Base-by-base conservation (phyloP, 2,888 invertebrate species). In the Stictocephala bisonia region DNA sequence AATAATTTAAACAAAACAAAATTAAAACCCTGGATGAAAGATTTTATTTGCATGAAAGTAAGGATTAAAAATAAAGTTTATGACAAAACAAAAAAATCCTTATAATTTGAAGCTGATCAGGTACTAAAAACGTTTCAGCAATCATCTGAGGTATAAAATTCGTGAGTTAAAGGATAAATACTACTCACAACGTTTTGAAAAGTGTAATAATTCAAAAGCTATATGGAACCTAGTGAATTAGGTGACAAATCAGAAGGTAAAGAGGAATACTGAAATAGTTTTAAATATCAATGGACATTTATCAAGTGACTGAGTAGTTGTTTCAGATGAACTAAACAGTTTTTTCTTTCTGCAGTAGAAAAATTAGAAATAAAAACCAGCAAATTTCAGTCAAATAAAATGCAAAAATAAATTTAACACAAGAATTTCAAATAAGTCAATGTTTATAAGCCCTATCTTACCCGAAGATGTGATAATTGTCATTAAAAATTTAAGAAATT, bases 11-110 rank as follows among this genome's bases (percentile, higher is more conserved):
- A 44, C 15, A 44, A n/a, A 44, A 6, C 7, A 44, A 44, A 9
- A 44, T 15, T 44, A 44, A n/a, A 44, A 15, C 44, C 44, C 7
- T 44, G 44, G 44, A n/a, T 44, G 44, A 44, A 7, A 6, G 44
- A 44, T 44, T 44, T 44, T 44, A 44, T 44, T 44, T 44, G 44
- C 44, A 44, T n/a, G n/a, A n/a, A n/a, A n/a, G n/a, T n/a, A n/a
- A n/a, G n/a, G n/a, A 44, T 44, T n/a, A 6, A 44, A 44, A 44
- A 44, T 44, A 44, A 44, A 15, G 4, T 44, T 7, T 44, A n/a
- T 44, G 44, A 44, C 7, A 44, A 44, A 15, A 15, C 15, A n/a
- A 44, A 44, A 44, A 44, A 44, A 44, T 44, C 44, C 44, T 44
- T 4, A n/a, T 44, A 44, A 44, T 44, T 15, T n/a, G 15, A n/a